Base-by-base conservation (phyloP, 2,888 invertebrate genomes). In the Lysandra coridon region DNA sequence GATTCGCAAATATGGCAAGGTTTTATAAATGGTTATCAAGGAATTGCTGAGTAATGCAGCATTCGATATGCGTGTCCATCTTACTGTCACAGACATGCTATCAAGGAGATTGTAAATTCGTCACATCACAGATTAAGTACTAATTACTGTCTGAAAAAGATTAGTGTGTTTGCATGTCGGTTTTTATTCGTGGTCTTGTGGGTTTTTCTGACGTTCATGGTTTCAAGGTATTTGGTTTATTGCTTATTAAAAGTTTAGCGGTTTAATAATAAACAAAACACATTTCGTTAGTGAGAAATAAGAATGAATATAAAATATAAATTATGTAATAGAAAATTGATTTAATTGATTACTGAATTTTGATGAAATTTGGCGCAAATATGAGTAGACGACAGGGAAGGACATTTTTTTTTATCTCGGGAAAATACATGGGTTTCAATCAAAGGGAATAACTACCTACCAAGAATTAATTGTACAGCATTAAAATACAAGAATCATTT, bases 111-210 rank as follows among this genome's bases (percentile, higher is more conserved):
- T 44, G 44, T 49, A 69, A 69, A 75, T 75, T 75, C 49, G 75
- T 75, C 75, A 75, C 75, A 75, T 75, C 74, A 49, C 44, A 10
- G 75, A 30, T 74, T 40, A 44, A 73, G 73, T 75, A 44, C 44
- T 69, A 69, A 69, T 69, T 69, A 69, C 33, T 69, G 33, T 33
- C 69, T 30, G 37, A 69, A 37, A 37, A 37, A 17, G 69, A 69
- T 69, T 69, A 5, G 69, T 69, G 69, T 69, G 69, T 69, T 69
- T 69, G 33, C 1, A 37, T 4, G 33, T 1, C 14, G 12, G 69
- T 69, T 69, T 69, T 69, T 69, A 69, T 69, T 69, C 69, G 33
- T 69, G 33, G 69, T 14, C 5, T 69, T 64, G 14, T 69, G 14
- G 69, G 4, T 69, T 69, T 12, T 12, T 12, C 33, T 4, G 69